Percentiles rank a stretch among this genome's conserved stretches.
Evolutionary conservation across 37 sponge, comb jelly and placozoan genomes (phyloP).

Genomic region (Lycopodina hypogea): DNA sequence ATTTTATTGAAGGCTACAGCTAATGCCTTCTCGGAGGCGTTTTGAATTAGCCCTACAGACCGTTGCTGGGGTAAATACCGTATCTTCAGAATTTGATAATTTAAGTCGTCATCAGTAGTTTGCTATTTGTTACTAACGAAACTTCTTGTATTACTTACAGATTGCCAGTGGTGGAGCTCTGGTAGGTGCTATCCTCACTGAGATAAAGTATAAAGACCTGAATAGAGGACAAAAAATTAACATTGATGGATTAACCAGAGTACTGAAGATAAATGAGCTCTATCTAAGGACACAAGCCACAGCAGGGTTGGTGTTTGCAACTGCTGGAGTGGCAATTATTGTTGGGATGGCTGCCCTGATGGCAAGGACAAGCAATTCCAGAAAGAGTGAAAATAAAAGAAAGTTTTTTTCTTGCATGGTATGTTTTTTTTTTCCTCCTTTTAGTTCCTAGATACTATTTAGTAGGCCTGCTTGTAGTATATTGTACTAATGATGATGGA

Average conservation of each 20-base stretch:
- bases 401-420: neutral
- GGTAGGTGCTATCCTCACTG: neutral
- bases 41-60: too few relatives aligned
- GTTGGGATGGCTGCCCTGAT: neutral
- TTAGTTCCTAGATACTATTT: neutral
- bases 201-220: neutral
- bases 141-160: neutral
- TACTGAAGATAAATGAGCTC: neutral
- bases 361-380: neutral
- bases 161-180: slow-evolving; percentile 3
- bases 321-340: neutral
- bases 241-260: too few relatives aligned
- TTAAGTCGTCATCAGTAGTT: too few relatives aligned
- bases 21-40: too few relatives aligned
- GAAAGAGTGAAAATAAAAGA: neutral
- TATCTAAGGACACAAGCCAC: neutral
- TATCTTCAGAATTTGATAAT: too few relatives aligned
- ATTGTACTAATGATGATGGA: neutral
- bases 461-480: neutral
- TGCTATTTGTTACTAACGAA: too few relatives aligned
- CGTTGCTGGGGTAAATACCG: too few relatives aligned
- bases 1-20: too few relatives aligned
- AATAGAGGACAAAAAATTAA: neutral
- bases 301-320: slow-evolving; percentile 7
- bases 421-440: neutral